These are phyloP conservation scores for Pheosia gnoma DNA, from an alignment of 2,888 invertebrate genomes.

Conservation along the genomic window DNA sequence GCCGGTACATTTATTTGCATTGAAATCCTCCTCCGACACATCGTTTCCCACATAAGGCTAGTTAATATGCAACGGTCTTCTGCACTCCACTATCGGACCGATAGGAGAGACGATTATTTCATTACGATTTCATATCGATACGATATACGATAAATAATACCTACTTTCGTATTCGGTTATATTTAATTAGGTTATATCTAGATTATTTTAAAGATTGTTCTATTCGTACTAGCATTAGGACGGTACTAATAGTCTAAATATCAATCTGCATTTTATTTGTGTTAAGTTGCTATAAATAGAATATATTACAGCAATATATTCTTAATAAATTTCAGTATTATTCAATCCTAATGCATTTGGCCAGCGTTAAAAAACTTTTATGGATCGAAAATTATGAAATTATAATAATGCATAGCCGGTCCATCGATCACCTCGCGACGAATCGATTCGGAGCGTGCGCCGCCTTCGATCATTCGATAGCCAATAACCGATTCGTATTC, in stretches of 20 bases:
- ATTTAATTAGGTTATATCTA: too few relatives aligned
- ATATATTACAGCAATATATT: constrained; percentile 1
- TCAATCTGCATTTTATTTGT: too few relatives aligned
- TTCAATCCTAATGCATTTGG: not conserved
- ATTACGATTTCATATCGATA: too few relatives aligned
- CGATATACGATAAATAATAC: too few relatives aligned
- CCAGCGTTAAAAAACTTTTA: constrained; percentile 13
- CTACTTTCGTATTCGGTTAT: too few relatives aligned
- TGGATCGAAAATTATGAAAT: constrained; percentile 19
- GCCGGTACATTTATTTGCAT: constrained; percentile 61
- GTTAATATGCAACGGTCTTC: constrained; percentile 48
- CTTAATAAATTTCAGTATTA: not conserved
- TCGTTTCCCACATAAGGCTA: constrained; percentile 63
- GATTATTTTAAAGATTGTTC: too few relatives aligned
- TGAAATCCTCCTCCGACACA: constrained; percentile 53
- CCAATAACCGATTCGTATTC: constrained; percentile 68
- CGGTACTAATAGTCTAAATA: too few relatives aligned
- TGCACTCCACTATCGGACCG: not conserved
- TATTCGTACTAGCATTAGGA: too few relatives aligned
- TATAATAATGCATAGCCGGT: constrained; percentile 20
- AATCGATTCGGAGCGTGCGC: constrained; percentile 63
- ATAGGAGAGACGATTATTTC: not conserved
- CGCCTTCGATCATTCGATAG: constrained; percentile 57
- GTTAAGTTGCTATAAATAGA: too few relatives aligned
- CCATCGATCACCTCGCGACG: constrained; percentile 62